A percentile compares a stretch with the other conserved stretches of the same genome.
Conservation (phyloP, 2,888 invertebrate genomes). For the Stratiomys singularior region DNA sequence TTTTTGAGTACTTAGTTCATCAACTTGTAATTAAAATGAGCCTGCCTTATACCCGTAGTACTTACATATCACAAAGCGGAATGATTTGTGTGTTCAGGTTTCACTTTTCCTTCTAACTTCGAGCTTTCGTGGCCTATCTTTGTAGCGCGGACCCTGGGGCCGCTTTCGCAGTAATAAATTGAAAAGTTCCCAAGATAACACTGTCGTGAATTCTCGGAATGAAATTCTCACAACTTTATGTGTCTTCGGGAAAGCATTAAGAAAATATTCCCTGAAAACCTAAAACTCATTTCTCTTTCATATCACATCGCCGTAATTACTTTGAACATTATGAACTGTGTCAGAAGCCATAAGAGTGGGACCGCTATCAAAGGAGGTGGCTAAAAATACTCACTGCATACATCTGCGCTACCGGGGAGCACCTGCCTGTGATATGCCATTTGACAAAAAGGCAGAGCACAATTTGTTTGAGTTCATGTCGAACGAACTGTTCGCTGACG, state of each 20-base stretch:
- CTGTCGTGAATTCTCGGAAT: neutral
- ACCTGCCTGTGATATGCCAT: neutral
- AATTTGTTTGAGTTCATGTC: neutral
- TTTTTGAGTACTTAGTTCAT: too few relatives aligned
- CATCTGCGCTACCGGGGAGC: neutral
- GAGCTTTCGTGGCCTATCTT: neutral
- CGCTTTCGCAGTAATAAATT: neutral
- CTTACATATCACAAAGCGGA: too few relatives aligned
- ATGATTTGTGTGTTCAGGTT: too few relatives aligned
- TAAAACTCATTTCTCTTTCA: conserved; percentile 10
- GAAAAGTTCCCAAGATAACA: neutral
- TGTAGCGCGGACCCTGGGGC: neutral
- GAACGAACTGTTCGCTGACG: neutral
- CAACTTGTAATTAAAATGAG: too few relatives aligned
- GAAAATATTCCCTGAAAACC: conserved; percentile 19
- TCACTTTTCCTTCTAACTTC: too few relatives aligned
- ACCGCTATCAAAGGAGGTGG: neutral
- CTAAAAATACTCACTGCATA: conserved; percentile 20
- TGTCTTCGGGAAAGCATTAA: conserved; percentile 15
- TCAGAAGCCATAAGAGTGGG: neutral
- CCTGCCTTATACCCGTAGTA: too few relatives aligned
- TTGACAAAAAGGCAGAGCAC: neutral
- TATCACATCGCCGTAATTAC: conserved; percentile 10
- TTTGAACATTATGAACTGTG: conserved; percentile 20
- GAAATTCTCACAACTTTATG: neutral